Percentiles rank a stretch among this genome's conserved stretches.
These are phyloP conservation scores for Orycteropus afer DNA, from an alignment of 2,113 vertebrate genomes.

Conservation along the genomic window DNA sequence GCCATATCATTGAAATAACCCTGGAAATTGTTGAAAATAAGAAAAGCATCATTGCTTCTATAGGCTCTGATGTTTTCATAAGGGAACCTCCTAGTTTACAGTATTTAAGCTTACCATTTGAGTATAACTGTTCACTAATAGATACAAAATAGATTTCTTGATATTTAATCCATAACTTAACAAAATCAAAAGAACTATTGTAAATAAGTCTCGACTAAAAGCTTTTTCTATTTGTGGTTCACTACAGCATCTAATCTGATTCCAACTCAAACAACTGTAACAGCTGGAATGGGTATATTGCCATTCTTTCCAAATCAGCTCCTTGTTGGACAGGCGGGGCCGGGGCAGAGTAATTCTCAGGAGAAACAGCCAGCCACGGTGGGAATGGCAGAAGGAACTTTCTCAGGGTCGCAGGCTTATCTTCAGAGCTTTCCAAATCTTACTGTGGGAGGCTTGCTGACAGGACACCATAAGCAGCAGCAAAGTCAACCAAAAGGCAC, in stretches of 20 bases:
- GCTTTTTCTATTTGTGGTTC: slow-evolving; percentile 80
- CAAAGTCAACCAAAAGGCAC: slow-evolving; percentile 78
- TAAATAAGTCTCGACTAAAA: slow-evolving; percentile 31
- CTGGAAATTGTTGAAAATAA: background rate
- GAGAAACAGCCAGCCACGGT: slow-evolving; percentile 87
- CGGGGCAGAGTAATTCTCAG: slow-evolving; percentile 79
- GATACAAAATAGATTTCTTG: background rate
- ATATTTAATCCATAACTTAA: background rate
- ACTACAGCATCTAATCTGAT: slow-evolving; percentile 85
- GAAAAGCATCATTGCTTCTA: background rate
- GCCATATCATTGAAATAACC: background rate
- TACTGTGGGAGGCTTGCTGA: slow-evolving; percentile 81
- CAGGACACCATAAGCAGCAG: slow-evolving; percentile 74
- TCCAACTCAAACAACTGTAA: slow-evolving; percentile 79
- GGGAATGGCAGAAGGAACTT: slow-evolving; percentile 75
- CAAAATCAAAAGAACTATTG: background rate
- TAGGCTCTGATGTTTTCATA: background rate
- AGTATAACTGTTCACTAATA: background rate
- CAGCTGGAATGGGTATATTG: slow-evolving; percentile 87
- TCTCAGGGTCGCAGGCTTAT: slow-evolving; percentile 85
- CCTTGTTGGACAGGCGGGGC: slow-evolving; percentile 72
- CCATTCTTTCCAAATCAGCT: slow-evolving; percentile 90
- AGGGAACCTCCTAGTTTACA: background rate
- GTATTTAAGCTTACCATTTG: background rate
- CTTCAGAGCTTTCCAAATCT: slow-evolving; percentile 85